Evolutionary conservation across 2,113 vertebrate species (phyloP).

Genomic region (Lichenostomus cassidix): DNA sequence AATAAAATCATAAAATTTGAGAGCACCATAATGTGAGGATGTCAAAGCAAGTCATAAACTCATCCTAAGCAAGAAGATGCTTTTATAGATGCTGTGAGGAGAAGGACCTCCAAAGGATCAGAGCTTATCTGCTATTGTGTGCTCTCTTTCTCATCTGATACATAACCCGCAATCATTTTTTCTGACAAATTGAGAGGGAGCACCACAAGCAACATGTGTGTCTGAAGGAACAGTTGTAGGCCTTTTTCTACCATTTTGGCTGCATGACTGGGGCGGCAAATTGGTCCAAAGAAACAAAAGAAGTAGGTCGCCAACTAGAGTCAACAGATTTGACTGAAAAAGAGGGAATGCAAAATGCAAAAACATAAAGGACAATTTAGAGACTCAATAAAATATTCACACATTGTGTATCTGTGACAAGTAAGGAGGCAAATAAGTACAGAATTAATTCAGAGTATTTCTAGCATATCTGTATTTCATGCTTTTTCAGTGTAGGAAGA

Average conservation of each 20-base stretch:
- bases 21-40: neutral
- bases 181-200: neutral
- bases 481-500: neutral
- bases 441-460: neutral
- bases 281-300: neutral
- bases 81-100: neutral
- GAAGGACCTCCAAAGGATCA: neutral
- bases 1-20: neutral
- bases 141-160: neutral
- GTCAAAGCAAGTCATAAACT: neutral
- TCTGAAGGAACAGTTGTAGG: neutral
- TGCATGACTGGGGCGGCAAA: neutral
- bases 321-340: neutral
- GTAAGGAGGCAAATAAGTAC: neutral
- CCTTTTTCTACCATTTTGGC: neutral
- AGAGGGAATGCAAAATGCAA: neutral
- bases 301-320: neutral
- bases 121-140: neutral
- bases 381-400: neutral
- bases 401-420: neutral
- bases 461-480: neutral
- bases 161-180: neutral
- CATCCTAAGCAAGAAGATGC: neutral
- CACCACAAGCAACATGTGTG: neutral
- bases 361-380: neutral